Conservation (phyloP, 2,888 invertebrate genomes). For the Eristalis pertinax region DNA sequence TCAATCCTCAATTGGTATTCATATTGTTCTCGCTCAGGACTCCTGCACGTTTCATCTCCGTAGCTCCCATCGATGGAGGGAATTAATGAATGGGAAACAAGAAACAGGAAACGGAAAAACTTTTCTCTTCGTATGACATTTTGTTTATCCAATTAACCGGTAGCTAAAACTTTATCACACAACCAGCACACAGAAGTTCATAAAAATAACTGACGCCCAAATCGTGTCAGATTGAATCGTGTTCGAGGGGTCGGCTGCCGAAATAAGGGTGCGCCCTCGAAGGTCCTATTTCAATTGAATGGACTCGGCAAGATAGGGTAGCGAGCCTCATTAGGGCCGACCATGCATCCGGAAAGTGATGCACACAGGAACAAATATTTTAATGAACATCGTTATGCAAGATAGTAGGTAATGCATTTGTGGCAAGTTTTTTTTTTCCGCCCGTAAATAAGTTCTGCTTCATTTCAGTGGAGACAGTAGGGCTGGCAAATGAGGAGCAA, state of each 20-base stretch:
- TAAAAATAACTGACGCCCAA: conserved; percentile 24
- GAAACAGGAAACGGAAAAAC: too few species aligned
- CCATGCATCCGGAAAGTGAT: conserved; percentile 15
- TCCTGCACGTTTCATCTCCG: neutral
- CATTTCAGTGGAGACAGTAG: conserved; percentile 22
- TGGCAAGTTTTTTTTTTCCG: neutral
- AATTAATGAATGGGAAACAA: neutral
- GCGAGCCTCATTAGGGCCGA: conserved; percentile 49
- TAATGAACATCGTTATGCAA: conserved; percentile 42
- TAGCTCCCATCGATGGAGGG: neutral
- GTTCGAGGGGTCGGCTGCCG: neutral
- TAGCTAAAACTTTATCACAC: conserved; percentile 40
- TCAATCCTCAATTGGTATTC: conserved; percentile 22
- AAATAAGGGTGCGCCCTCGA: neutral
- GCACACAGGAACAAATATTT: conserved; percentile 25
- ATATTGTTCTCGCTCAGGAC: neutral
- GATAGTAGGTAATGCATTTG: conserved; percentile 43
- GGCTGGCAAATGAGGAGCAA: conserved; percentile 1
- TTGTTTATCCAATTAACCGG: conserved; percentile 58
- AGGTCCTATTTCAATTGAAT: conserved; percentile 48
- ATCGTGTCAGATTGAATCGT: neutral
- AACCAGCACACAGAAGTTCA: conserved; percentile 21
- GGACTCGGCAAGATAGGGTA: conserved; percentile 22
- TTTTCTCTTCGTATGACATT: conserved; percentile 39
- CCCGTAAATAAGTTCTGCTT: neutral